These are phyloP conservation scores for Nomada ferruginata DNA, from an alignment of 2,888 invertebrate species.

Conservation along the genomic window DNA sequence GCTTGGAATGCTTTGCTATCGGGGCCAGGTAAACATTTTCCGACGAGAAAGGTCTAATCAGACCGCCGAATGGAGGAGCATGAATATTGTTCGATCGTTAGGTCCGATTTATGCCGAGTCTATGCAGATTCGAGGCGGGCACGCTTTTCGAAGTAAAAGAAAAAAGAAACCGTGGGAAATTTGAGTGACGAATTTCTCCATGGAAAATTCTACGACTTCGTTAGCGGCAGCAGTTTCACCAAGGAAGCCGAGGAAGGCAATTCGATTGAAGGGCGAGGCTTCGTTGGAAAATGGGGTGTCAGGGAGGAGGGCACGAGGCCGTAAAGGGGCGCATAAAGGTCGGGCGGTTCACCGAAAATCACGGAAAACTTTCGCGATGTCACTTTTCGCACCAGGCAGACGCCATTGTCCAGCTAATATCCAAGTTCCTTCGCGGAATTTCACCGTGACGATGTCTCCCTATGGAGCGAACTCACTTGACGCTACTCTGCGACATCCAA, in stretches of 20 bases:
- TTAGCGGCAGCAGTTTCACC: too few species aligned
- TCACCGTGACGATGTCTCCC: slow-evolving; percentile 23
- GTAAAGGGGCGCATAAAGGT: not conserved
- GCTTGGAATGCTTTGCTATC: slow-evolving; percentile 61
- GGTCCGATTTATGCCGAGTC: slow-evolving; percentile 25
- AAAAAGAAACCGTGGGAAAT: too few species aligned
- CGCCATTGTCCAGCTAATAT: slow-evolving; percentile 17
- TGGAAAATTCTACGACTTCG: too few species aligned
- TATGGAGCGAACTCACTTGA: slow-evolving; percentile 36
- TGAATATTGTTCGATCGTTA: slow-evolving; percentile 36
- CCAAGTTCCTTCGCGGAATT: slow-evolving; percentile 39
- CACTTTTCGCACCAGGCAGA: not conserved
- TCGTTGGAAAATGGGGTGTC: too few species aligned
- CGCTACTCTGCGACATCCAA: slow-evolving; percentile 56
- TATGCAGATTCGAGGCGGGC: slow-evolving; percentile 23
- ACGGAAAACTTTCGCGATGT: not conserved
- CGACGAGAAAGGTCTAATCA: slow-evolving; percentile 12
- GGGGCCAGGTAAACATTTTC: slow-evolving; percentile 37
- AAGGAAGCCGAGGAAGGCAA: too few species aligned
- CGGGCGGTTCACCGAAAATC: not conserved
- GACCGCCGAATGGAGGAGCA: slow-evolving; percentile 1
- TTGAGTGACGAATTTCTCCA: too few species aligned
- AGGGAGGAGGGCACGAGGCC: too few species aligned
- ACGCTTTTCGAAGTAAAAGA: too few species aligned
- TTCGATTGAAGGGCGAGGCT: too few species aligned